Conservation (phyloP, 2,888 invertebrate species). For the Xylophagus ater region DNA sequence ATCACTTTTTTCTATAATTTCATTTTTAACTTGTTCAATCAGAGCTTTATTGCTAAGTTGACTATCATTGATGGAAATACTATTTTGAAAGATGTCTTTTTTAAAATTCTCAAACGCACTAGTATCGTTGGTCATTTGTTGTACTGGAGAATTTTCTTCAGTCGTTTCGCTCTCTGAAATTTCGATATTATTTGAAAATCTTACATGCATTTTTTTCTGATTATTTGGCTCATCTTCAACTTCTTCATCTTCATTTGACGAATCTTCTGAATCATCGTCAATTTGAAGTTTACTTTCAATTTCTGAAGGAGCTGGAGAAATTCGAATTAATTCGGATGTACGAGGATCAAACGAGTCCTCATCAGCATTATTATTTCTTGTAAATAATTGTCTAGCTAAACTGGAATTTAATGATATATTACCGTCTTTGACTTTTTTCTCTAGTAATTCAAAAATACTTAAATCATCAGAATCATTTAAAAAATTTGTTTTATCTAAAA, state of each 20-base stretch:
- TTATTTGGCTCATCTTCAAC: neutral
- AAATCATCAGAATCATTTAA: conserved; percentile 45
- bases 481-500: conserved; percentile 7
- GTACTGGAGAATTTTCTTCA: too few species aligned
- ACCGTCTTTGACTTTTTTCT: conserved; percentile 58
- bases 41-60: neutral
- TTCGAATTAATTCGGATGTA: neutral
- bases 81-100: conserved; percentile 30
- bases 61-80: neutral
- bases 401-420: conserved; percentile 62
- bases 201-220: conserved; percentile 11
- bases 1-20: conserved; percentile 39
- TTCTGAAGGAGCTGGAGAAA: conserved; percentile 18
- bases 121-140: conserved; percentile 21
- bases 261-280: conserved; percentile 15
- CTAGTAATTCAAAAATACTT: conserved; percentile 65
- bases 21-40: conserved; percentile 14
- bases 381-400: neutral
- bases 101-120: conserved; percentile 25
- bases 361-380: neutral
- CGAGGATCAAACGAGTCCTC: neutral
- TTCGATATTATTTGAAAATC: conserved; percentile 15
- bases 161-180: neutral
- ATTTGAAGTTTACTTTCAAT: conserved; percentile 10
- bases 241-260: conserved; percentile 16